These are phyloP conservation scores for Ficedula albicollis DNA, from an alignment of 2,797 vertebrate species.

Conservation along the genomic window DNA sequence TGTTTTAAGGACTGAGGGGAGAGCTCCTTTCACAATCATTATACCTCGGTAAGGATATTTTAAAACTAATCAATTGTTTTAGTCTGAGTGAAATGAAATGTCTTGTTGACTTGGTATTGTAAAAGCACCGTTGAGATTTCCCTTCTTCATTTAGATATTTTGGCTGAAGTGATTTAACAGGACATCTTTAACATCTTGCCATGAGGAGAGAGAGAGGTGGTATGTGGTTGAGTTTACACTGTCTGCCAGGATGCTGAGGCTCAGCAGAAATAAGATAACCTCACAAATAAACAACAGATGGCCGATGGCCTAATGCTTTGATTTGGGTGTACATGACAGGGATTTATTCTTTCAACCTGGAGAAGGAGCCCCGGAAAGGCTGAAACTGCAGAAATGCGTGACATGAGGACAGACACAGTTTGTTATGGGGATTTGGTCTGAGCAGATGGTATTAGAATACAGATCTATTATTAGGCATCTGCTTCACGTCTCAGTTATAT, in stretches of 20 bases:
- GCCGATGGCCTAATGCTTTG: constrained; percentile 44
- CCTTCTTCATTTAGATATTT: constrained; percentile 17
- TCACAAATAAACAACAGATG: constrained; percentile 66
- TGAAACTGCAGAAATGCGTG: constrained; percentile 56
- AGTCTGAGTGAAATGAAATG: constrained; percentile 36
- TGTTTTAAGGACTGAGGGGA: background rate
- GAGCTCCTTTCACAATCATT: background rate
- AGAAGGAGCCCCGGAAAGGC: constrained; percentile 49
- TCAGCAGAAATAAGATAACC: constrained; percentile 52
- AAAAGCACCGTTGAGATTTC: constrained; percentile 21
- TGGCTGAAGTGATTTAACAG: constrained; percentile 57
- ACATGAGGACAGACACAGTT: background rate
- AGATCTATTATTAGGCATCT: constrained; percentile 64
- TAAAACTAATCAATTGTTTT: constrained; percentile 70
- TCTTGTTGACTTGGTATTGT: constrained; percentile 41
- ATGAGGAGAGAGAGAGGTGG: background rate
- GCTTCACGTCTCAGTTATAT: constrained; percentile 26
- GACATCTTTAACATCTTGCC: constrained; percentile 23
- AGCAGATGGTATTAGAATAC: constrained; percentile 62
- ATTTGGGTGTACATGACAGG: constrained; percentile 40
- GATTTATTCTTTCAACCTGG: constrained; percentile 64
- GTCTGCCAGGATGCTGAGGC: constrained; percentile 14
- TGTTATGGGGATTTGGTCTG: constrained; percentile 12
- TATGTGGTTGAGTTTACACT: background rate
- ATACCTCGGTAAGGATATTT: constrained; percentile 37